These are phyloP conservation scores for Drosophila athabasca DNA, from an alignment of 1,140 invertebrate species.

Conservation along the genomic window DNA sequence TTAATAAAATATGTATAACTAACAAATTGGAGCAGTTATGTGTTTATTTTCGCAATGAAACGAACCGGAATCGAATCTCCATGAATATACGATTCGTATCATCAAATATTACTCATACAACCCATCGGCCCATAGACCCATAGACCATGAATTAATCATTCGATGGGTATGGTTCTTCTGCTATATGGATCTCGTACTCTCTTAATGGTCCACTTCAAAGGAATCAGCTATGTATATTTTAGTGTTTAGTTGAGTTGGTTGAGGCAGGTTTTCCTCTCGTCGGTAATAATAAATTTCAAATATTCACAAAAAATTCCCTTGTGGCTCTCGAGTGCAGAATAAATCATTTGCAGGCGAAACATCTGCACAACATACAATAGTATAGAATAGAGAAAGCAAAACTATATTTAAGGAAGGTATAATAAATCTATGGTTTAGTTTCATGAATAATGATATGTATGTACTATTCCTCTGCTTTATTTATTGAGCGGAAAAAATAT, in stretches of 20 bases:
- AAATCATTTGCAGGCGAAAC: conserved; percentile 29
- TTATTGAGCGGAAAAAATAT: too few relatives aligned
- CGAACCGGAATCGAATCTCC: not conserved
- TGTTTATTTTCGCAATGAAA: conserved; percentile 9
- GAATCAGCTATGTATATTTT: conserved; percentile 6
- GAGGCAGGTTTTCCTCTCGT: conserved; percentile 21
- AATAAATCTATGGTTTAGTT: conserved; percentile 23
- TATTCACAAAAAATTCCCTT: conserved; percentile 44
- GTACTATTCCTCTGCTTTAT: too few relatives aligned
- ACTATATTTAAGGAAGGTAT: conserved; percentile 4
- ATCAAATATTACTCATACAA: conserved; percentile 23
- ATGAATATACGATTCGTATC: conserved; percentile 5
- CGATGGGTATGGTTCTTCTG: conserved; percentile 6
- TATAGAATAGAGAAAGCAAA: conserved; percentile 18
- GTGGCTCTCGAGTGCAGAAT: conserved; percentile 28
- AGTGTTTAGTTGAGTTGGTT: conserved; percentile 2
- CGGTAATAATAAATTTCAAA: conserved; percentile 19
- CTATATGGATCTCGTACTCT: not conserved
- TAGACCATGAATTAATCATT: conserved; percentile 29
- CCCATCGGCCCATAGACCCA: not conserved
- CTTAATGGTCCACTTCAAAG: conserved; percentile 33
- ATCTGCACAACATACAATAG: conserved; percentile 7
- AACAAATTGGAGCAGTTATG: conserved; percentile 25
- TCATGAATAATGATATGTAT: too few relatives aligned
- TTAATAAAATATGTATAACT: conserved; percentile 59